Percentiles rank a stretch among this genome's conserved stretches.
Evolutionary conservation across 2,113 vertebrate genomes (phyloP).

Genomic region (Phrynosoma blainvillii): DNA sequence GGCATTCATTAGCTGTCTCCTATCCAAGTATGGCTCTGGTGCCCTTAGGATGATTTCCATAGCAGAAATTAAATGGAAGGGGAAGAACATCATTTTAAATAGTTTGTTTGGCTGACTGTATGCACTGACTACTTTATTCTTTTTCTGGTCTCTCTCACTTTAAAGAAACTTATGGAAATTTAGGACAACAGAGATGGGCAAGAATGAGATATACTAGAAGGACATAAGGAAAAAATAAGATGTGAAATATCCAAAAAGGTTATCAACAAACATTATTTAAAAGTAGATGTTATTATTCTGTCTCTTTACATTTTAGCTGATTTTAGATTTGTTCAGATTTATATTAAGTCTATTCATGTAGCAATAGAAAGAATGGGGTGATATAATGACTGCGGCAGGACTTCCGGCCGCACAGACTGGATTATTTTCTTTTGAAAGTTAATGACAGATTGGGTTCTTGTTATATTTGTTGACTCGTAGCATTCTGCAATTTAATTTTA

Average conservation of each 20-base stretch:
- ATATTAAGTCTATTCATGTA: not conserved
- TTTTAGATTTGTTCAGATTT: not conserved
- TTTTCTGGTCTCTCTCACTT: not conserved
- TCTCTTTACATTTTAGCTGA: not conserved
- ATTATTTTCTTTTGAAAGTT: not conserved
- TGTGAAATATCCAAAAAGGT: not conserved
- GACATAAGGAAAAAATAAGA: not conserved
- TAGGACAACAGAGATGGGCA: not conserved
- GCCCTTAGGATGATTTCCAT: not conserved
- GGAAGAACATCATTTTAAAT: not conserved
- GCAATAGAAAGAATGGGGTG: not conserved
- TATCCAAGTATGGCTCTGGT: too few relatives aligned
- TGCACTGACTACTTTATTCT: conserved; percentile 30
- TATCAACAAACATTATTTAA: conserved; percentile 1
- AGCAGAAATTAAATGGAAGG: not conserved
- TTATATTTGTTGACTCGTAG: not conserved
- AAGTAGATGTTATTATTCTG: not conserved
- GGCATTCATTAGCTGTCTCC: too few relatives aligned
- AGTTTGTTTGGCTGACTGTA: not conserved
- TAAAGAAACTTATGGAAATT: conserved; percentile 20
- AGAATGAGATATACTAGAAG: conserved; percentile 1
- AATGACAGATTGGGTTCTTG: not conserved
- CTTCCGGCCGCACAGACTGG: too few relatives aligned
- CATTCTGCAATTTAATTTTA: not conserved
- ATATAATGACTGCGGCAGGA: not conserved